Base-by-base conservation (phyloP, 2,888 invertebrate species). In the Frankliniella fusca region DNA sequence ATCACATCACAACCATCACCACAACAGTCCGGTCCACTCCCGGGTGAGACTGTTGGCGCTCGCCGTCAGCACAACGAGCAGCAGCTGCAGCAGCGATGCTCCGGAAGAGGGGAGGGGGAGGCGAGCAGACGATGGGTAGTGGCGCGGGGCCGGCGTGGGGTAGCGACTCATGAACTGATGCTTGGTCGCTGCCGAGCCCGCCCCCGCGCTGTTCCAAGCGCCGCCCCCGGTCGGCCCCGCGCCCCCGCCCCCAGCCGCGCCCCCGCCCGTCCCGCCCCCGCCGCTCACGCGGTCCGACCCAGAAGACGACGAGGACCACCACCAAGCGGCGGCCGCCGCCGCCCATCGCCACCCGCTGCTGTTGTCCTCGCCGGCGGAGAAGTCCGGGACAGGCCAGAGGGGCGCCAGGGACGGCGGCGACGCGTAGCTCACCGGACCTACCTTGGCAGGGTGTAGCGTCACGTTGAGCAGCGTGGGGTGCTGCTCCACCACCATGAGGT, bases 391-490 rank as follows among this genome's bases (percentile, higher is more conserved):
- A 54, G 82, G 81, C 50, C 48, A 28, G 80, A 80, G 81, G 80
- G 81, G 82, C 65, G 80, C 61, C 81, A 80, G 61, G 80, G 81
- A 81, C 81, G 80, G 81, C 81, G 81, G 80, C 54, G 82, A 80
- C 81, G 80, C 81, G 80, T 83, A 80, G 81, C 61, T 76, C 23
- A 76, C 70, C 23, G 70, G 70, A 86, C 90, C 90, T 91, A 96
- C 96, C 92, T 94, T 94, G 65, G 93, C 92, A 81, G 93, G 92
- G 86, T 93, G 92, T 84, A 96, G 89, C 12, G 96, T 96, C 70
- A 96, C 92, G 88, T 96, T 96, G 80, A 96, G 89, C 82, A 94
- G 89, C 3, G 96, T 96, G 7, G 96, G 95, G 88, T 95, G 95
- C 86, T 93, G 93, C 85, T 96, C 95, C 81, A 94, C 93, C 12